These are phyloP conservation scores for Charaxes varanes DNA, from an alignment of 1,140 invertebrate genomes.

Conservation along the genomic window DNA sequence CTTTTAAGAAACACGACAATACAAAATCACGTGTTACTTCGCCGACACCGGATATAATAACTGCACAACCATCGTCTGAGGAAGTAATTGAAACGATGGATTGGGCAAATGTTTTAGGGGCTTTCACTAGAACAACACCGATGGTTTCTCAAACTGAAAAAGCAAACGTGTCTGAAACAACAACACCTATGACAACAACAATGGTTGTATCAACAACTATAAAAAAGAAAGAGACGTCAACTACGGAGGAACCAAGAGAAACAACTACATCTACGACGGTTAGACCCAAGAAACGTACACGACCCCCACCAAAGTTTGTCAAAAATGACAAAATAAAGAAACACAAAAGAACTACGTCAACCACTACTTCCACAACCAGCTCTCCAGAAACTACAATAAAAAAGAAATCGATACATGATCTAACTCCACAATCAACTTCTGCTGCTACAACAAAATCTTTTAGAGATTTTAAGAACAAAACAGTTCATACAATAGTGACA, in stretches of 20 bases:
- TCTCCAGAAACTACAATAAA: slow-evolving; percentile 22
- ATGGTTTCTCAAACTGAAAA: slow-evolving; percentile 25
- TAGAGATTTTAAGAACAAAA: slow-evolving; percentile 15
- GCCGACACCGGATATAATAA: slow-evolving; percentile 51
- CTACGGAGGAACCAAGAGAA: slow-evolving; percentile 27
- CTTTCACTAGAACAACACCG: slow-evolving; percentile 57
- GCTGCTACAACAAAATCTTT: slow-evolving; percentile 32
- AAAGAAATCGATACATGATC: slow-evolving; percentile 31
- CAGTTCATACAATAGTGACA: too few species aligned
- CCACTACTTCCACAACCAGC: slow-evolving; percentile 32
- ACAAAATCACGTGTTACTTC: slow-evolving; percentile 38
- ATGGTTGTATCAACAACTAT: slow-evolving; percentile 6
- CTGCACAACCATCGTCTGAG: slow-evolving; percentile 26
- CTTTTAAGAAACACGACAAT: slow-evolving; percentile 43
- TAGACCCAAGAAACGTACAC: slow-evolving; percentile 51
- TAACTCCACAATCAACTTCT: slow-evolving; percentile 45
- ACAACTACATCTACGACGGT: slow-evolving; percentile 34
- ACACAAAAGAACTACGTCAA: slow-evolving; percentile 50
- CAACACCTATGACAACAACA: slow-evolving; percentile 30
- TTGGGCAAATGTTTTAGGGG: slow-evolving; percentile 51
- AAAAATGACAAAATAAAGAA: slow-evolving; percentile 60
- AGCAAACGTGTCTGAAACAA: slow-evolving; percentile 15
- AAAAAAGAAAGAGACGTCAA: slow-evolving; percentile 23
- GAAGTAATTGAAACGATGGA: slow-evolving; percentile 35
- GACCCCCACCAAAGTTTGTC: slow-evolving; percentile 54